A percentile compares a stretch with the other conserved stretches of the same genome.
phyloP scores from a whole-genome alignment of 1,140 invertebrate genomes.

The Parapsyche elsis region DNA sequence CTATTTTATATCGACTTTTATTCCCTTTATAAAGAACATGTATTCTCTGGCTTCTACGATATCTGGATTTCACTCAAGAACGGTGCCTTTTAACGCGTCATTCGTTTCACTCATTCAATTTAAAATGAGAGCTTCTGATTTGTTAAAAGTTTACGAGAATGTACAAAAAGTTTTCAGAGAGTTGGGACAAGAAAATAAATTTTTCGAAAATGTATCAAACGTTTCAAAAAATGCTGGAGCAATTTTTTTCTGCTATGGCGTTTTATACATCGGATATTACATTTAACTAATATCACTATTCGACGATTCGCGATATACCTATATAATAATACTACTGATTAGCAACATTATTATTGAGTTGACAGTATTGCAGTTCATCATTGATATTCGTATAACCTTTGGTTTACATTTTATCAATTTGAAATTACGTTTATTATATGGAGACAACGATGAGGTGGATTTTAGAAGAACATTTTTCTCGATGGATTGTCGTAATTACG shows the following conservation, averaged over 20 bases:
- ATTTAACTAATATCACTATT: no score
- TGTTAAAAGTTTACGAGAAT: not conserved
- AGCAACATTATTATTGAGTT: not conserved
- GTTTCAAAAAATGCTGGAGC: not conserved
- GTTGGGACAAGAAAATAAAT: not conserved
- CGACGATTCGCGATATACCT: no score
- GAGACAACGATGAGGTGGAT: not conserved
- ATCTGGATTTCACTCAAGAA: not conserved
- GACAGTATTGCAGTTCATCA: not conserved
- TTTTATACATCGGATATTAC: no score
- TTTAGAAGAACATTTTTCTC: not conserved
- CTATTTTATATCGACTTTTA: no score
- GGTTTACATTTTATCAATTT: not conserved
- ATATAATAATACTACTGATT: not conserved
- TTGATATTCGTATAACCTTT: not conserved
- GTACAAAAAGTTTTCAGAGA: not conserved
- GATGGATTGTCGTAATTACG: not conserved
- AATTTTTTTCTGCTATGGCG: not conserved
- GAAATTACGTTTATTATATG: not conserved
- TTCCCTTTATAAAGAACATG: no score
- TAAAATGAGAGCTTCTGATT: no score
- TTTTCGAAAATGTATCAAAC: not conserved
- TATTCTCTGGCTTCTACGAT: no score
- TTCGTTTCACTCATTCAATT: not conserved
- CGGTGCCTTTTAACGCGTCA: not conserved